A percentile compares a stretch with the other conserved stretches of the same genome.
Evolutionary conservation across 2,113 vertebrate genomes (phyloP).

Genomic region (Trachemys scripta): DNA sequence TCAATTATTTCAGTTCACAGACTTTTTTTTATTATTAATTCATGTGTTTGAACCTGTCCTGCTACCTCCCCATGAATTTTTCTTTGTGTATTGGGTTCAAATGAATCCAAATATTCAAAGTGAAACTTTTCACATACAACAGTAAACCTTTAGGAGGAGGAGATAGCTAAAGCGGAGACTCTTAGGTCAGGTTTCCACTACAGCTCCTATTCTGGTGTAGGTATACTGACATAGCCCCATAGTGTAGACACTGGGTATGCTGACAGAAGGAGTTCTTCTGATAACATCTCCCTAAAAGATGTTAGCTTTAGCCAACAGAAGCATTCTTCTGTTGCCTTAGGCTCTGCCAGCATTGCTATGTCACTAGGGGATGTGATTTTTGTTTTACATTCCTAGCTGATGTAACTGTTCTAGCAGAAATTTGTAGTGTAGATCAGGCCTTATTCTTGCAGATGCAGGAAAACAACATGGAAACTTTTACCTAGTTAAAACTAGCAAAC

Average conservation of each 20-base stretch:
- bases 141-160: not conserved
- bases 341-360: not conserved
- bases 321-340: not conserved
- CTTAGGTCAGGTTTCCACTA: not conserved
- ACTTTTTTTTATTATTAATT: not conserved
- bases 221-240: not conserved
- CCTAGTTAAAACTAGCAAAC: not conserved
- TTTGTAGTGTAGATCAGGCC: not conserved
- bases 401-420: not conserved
- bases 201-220: not conserved
- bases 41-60: not conserved
- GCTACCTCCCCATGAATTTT: not conserved
- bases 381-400: not conserved
- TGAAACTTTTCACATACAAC: not conserved
- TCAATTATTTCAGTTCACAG: slow-evolving; percentile 16
- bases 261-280: not conserved
- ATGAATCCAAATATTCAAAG: not conserved
- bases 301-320: too few species aligned
- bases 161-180: not conserved
- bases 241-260: not conserved
- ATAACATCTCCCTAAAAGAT: not conserved
- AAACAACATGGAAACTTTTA: not conserved
- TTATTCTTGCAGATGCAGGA: rapidly evolving
- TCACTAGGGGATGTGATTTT: not conserved
- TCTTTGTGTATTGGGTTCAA: not conserved